Conservation (phyloP, 92 coral and sea anemone species). For the Diadumene lineata region DNA sequence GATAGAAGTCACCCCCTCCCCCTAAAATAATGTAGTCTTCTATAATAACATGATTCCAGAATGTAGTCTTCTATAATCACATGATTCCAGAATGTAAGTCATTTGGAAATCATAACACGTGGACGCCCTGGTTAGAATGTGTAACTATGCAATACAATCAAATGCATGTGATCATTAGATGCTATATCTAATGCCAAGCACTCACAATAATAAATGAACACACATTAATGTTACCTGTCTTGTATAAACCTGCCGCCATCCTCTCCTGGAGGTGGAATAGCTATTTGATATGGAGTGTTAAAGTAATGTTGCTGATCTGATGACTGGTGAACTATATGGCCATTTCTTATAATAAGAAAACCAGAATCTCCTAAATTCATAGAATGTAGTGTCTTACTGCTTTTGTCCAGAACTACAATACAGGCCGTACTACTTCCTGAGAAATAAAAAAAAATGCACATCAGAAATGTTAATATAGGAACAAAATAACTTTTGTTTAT, state of each 20-base stretch:
- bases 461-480: neutral
- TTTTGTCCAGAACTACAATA: slow-evolving; percentile 85
- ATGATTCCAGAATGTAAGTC: too few relatives aligned
- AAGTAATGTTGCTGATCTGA: slow-evolving; percentile 94
- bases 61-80: too few relatives aligned
- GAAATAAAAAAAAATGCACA: neutral
- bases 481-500: neutral
- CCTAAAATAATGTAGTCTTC: too few relatives aligned
- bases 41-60: too few relatives aligned
- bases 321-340: slow-evolving; percentile 85
- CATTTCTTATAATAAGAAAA: slow-evolving; percentile 81
- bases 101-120: too few relatives aligned
- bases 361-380: slow-evolving; percentile 97
- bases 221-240: slow-evolving; percentile 80
- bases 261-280: slow-evolving; percentile 96
- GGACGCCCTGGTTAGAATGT: too few relatives aligned
- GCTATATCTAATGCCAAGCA: too few relatives aligned
- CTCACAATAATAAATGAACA: neutral
- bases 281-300: slow-evolving; percentile 94
- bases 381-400: slow-evolving; percentile 84
- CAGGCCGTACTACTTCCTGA: slow-evolving; percentile 95
- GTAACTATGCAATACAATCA: too few relatives aligned
- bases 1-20: too few relatives aligned
- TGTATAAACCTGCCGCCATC: slow-evolving; percentile 92
- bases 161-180: too few relatives aligned